These are phyloP conservation scores for Aegotheles bennettii DNA, from an alignment of 2,113 vertebrate species.

Conservation along the genomic window DNA sequence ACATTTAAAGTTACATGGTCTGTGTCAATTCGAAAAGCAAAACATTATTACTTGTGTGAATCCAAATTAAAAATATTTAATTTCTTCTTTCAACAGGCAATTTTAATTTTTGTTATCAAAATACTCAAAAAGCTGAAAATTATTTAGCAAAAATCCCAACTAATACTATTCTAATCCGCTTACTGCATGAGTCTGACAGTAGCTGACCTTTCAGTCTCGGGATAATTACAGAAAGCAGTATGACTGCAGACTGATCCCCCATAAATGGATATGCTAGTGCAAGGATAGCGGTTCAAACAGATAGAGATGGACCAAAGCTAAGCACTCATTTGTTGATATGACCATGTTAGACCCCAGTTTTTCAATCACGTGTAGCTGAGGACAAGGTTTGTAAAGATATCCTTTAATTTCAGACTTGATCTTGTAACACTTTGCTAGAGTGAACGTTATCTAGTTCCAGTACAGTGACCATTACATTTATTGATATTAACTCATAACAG, in stretches of 20 bases:
- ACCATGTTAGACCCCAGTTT: rapidly evolving
- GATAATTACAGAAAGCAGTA: not conserved
- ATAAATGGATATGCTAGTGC: not conserved
- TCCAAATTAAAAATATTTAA: not conserved
- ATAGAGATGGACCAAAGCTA: not conserved
- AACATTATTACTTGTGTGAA: not conserved
- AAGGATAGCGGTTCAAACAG: not conserved
- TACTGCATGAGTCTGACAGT: not conserved
- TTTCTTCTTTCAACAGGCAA: not conserved
- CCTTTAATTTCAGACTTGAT: not conserved
- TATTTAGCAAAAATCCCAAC: not conserved
- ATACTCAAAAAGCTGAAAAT: not conserved
- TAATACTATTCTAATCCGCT: not conserved
- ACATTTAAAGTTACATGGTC: not conserved
- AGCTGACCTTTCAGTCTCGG: not conserved
- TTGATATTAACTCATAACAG: not conserved
- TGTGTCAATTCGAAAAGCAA: not conserved
- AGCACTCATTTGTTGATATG: not conserved
- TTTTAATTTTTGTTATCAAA: not conserved
- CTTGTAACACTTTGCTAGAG: not conserved
- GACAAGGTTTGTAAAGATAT: not conserved
- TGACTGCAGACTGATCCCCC: not conserved
- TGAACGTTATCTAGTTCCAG: not conserved
- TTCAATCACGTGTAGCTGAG: not conserved
- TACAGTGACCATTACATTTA: not conserved